Base-by-base conservation (phyloP, 2,797 vertebrate genomes). In the Cuculus canorus region DNA sequence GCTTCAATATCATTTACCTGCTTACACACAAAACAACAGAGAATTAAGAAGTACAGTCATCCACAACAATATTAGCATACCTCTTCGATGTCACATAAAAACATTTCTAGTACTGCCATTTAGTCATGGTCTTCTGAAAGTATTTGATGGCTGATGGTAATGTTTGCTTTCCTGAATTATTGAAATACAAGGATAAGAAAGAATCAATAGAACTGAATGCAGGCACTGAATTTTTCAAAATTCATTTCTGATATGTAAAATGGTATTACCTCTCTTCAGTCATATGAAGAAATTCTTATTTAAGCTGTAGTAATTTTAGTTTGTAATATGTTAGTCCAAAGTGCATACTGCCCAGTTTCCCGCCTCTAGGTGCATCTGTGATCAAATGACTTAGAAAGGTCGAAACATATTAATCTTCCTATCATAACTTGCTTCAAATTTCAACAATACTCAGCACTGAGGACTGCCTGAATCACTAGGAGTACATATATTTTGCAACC, bases 151-250 rank as follows among this genome's bases (percentile, higher is more conserved):
- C 6, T 50, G 11, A 50, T 45, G 2, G 25, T 37, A 78, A 39
- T 61, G 24, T 85, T 91, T 94, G 13, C 37, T 87, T 86, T 88
- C 50, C 41, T 92, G 83, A 96, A 65, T 90, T 60, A 59, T 10
- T 75, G 61, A 87, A 92, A 92, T 69, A 88, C n/a, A 95, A 64
- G 48, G 59, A 54, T n/a, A 53, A 85, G 59, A 66, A 88, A 33
- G 39, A 82, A 33, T 28, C n/a, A 68, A 54, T 59, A 56, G 9
- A 43, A 33, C 9, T 39, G 10, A 69, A 45, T 6, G 3, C 3
- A 77, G 33, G 7, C 15, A 45, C 4, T 33, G 32, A 73, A 33
- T 27, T 93, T 92, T 92, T 91, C 35, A 52, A 47, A 50, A 69
- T 75, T 82, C 47, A 61, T 81, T 95, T 88, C 33, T 50, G 41